These are phyloP conservation scores for Enteromius viviparus DNA, from an alignment of 2,797 vertebrate genomes.

Conservation along the genomic window DNA sequence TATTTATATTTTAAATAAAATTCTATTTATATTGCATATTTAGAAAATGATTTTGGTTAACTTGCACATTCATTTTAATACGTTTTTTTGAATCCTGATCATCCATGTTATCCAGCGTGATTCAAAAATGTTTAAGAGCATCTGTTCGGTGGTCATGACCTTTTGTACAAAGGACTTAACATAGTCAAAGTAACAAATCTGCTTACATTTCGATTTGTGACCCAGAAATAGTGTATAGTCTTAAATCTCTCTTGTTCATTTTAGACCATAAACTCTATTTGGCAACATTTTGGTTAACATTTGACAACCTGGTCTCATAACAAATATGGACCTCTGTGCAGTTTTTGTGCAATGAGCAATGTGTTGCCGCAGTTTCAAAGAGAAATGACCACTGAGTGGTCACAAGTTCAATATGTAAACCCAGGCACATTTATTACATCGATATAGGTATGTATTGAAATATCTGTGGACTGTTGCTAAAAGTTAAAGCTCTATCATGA, in stretches of 20 bases:
- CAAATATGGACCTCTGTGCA: too few relatives aligned
- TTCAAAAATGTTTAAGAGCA: background rate
- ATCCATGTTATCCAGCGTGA: background rate
- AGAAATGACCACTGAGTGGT: too few relatives aligned
- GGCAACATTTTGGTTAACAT: background rate
- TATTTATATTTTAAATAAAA: background rate
- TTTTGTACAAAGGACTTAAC: slow-evolving; percentile 25
- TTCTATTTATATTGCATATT: background rate
- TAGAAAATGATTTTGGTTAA: background rate
- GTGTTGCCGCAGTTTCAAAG: too few relatives aligned
- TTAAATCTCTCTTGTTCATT: slow-evolving; percentile 4
- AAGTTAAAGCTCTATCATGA: too few relatives aligned
- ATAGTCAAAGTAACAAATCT: slow-evolving; percentile 25
- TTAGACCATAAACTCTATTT: background rate
- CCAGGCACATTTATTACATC: too few relatives aligned
- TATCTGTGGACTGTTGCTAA: too few relatives aligned
- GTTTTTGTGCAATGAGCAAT: too few relatives aligned
- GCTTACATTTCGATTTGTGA: slow-evolving; percentile 21
- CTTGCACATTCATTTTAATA: background rate
- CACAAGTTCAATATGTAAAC: too few relatives aligned
- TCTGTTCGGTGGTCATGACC: background rate
- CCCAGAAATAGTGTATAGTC: slow-evolving; percentile 11
- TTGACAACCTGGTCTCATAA: background rate
- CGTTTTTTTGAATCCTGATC: background rate
- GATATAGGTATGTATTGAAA: too few relatives aligned